These are phyloP conservation scores for Rhyacichthys aspro DNA, from an alignment of 2,797 vertebrate genomes.

Conservation along the genomic window DNA sequence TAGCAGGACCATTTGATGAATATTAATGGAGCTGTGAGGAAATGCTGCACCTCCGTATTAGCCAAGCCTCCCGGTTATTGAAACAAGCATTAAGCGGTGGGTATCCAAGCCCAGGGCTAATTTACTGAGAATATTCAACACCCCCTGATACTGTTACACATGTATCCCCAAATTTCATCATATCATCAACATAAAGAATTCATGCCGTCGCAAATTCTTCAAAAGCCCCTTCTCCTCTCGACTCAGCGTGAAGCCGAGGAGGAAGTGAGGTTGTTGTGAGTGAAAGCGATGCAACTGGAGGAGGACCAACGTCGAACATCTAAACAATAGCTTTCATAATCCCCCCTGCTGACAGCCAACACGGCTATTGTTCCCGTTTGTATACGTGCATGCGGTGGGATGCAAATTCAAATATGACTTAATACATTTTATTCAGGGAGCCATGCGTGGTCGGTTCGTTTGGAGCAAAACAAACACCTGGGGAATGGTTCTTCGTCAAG, in stretches of 20 bases:
- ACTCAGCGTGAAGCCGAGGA: constrained; percentile 12
- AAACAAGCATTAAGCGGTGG: constrained; percentile 31
- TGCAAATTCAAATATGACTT: constrained; percentile 1
- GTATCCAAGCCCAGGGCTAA: constrained; percentile 26
- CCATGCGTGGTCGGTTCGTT: neutral
- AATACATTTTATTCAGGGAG: constrained; percentile 7
- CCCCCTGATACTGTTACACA: constrained; percentile 39
- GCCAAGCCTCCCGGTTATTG: constrained; percentile 39
- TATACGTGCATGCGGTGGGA: constrained; percentile 5
- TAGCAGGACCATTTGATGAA: constrained; percentile 8
- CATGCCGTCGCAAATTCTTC: constrained; percentile 26
- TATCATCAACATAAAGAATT: constrained; percentile 40
- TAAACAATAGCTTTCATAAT: constrained; percentile 52
- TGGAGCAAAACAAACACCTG: neutral
- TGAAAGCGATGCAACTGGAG: constrained; percentile 33
- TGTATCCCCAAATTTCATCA: constrained; percentile 46
- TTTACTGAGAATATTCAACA: constrained; percentile 41
- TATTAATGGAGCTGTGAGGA: neutral
- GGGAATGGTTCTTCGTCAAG: no score
- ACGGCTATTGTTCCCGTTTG: constrained; percentile 35
- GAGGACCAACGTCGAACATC: constrained; percentile 23
- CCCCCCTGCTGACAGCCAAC: constrained; percentile 5
- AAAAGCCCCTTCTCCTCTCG: constrained; percentile 17
- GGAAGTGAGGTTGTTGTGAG: constrained; percentile 22
- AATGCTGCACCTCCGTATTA: constrained; percentile 24